Evolutionary conservation across 2,888 invertebrate genomes (phyloP), one percentile per base, ranked within the genome.

Genomic region (Labia minor): DNA sequence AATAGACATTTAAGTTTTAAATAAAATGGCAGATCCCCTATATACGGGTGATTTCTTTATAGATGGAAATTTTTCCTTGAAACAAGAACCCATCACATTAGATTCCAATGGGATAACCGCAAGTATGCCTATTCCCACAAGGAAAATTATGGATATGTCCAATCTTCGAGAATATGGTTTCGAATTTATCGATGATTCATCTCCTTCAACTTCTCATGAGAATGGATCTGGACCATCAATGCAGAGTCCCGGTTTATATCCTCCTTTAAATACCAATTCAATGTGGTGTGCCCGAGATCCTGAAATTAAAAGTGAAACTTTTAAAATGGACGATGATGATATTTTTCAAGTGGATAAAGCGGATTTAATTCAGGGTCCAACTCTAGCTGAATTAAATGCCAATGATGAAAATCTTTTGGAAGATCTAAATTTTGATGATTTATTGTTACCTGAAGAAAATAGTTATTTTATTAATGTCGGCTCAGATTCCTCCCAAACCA

Each of bases 301-400:
- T 63, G 67, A 66, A 33, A n/a, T 65, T n/a, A 65, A 26, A 26
- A 62, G 67, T 33, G 71, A 70, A 8, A 68, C 85, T 11, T 86
- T 88, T 73, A 87, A 86, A 77, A 87, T 90, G 85, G 92, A 92
- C 74, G 92, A 92, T 74, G 92, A 92, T 75, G 92, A 92, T 75
- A 91, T 92, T 73, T 91, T 92, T 76, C 75, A 75, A 68, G 73
- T 75, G 64, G 92, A 93, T 77, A 90, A 92, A 78, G 86, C 89
- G 49, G 92, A 92, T 78, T 81, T 90, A 70, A 89, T 92, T 72
- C 86, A 90, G 77, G 86, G 89, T 1, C 89, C 92, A 0, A 92
- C 92, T 70, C 81, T 94, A 67, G 90, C 91, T 0, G 92, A 93
- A 76, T 78, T 94, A 65, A 91, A 91, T 78, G 88, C 89, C 18